Conservation (phyloP, 2,797 vertebrate genomes). For the Chaunax sp. region DNA sequence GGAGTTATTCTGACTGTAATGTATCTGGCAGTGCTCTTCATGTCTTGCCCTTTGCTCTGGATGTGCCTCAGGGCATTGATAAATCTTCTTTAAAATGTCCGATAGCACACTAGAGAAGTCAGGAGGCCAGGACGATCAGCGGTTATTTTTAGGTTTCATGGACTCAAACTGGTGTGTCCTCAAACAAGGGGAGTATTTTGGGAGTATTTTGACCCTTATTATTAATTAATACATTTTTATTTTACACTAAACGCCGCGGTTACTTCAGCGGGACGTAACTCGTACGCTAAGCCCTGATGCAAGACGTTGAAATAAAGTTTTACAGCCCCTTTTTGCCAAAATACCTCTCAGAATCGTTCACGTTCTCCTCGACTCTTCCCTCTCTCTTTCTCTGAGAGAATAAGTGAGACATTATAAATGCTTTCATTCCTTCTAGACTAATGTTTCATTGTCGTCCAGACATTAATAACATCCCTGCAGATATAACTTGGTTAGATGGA, state of each 20-base stretch:
- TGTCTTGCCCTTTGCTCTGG: neutral
- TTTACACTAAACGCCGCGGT: slow-evolving; percentile 32
- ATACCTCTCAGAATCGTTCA: slow-evolving; percentile 56
- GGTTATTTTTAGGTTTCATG: slow-evolving; percentile 37
- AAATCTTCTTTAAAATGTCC: slow-evolving; percentile 36
- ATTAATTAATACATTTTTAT: slow-evolving; percentile 1
- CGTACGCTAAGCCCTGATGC: slow-evolving; percentile 67
- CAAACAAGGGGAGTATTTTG: slow-evolving; percentile 23
- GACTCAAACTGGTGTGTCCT: slow-evolving; percentile 17
- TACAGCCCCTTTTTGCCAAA: slow-evolving; percentile 62
- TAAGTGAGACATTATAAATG: slow-evolving; percentile 56
- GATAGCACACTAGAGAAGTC: too few species aligned
- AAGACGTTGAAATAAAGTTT: slow-evolving; percentile 76
- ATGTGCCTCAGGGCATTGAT: slow-evolving; percentile 13
- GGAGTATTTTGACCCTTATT: neutral
- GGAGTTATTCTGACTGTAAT: neutral
- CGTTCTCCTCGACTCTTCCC: slow-evolving; percentile 12
- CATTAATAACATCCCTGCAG: slow-evolving; percentile 47
- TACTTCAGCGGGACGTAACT: slow-evolving; percentile 49
- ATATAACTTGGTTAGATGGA: slow-evolving; percentile 29
- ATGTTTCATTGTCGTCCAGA: slow-evolving; percentile 37
- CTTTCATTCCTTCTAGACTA: slow-evolving; percentile 51
- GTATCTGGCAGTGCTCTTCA: neutral
- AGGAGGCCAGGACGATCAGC: slow-evolving; percentile 20
- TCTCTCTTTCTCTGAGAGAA: slow-evolving; percentile 15